Conservation (phyloP, 2,113 vertebrate species). For the Vireo altiloquus region DNA sequence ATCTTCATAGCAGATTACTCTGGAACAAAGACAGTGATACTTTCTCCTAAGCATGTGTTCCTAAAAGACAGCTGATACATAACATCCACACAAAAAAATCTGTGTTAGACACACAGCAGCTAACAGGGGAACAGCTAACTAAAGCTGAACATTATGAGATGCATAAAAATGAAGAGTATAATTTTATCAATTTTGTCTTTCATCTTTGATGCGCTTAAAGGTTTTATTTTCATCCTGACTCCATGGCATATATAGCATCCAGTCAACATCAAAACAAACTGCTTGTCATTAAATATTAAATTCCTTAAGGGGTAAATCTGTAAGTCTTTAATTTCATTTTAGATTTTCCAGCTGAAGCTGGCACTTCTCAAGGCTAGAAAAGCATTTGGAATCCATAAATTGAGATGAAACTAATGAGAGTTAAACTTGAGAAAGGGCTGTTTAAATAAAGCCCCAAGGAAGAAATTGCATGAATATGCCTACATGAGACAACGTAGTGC, state of each 20-base stretch:
- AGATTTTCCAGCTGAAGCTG: not conserved
- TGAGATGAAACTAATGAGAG: not conserved
- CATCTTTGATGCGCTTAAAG: not conserved
- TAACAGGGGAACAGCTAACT: not conserved
- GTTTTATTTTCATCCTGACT: not conserved
- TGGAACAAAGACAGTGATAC: not conserved
- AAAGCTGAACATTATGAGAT: not conserved
- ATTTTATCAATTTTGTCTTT: not conserved
- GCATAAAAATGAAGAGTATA: not conserved
- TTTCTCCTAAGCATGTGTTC: not conserved
- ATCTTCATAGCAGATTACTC: not conserved
- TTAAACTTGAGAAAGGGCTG: not conserved
- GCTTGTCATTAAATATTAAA: conserved; percentile 17
- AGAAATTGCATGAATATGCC: not conserved
- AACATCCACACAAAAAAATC: not conserved
- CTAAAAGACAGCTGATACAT: not conserved
- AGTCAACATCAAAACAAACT: conserved; percentile 6
- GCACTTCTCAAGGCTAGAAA: not conserved
- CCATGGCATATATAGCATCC: not conserved
- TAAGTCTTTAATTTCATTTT: not conserved
- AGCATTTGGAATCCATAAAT: not conserved
- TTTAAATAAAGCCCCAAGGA: not conserved
- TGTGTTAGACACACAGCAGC: not conserved
- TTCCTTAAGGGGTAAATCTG: not conserved
- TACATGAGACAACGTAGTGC: not conserved